A percentile compares a stretch with the other conserved stretches of the same genome.
These are phyloP conservation scores for Sclerurus mexicanus DNA, from an alignment of 2,113 vertebrate species.

Conservation along the genomic window DNA sequence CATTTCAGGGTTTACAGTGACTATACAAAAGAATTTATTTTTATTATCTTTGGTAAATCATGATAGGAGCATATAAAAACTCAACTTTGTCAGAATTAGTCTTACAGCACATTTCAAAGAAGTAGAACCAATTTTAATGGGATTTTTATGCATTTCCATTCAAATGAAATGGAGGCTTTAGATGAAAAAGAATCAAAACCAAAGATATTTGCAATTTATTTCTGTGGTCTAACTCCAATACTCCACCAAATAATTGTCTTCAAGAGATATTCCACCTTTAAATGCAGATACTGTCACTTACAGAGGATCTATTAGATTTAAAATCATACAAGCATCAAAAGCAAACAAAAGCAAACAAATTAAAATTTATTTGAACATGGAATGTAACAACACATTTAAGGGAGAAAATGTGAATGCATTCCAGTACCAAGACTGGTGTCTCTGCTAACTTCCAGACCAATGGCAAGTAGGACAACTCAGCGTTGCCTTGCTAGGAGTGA, in stretches of 20 bases:
- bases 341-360: not conserved
- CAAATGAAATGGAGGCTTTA: not conserved
- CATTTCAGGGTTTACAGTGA: conserved; percentile 14
- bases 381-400: not conserved
- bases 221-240: not conserved
- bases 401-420: not conserved
- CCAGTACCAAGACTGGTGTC: not conserved
- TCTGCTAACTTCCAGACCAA: not conserved
- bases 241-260: not conserved
- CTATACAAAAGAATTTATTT: conserved; percentile 27
- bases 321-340: not conserved
- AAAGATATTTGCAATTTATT: not conserved
- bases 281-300: not conserved
- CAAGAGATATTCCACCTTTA: not conserved
- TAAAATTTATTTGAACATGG: not conserved
- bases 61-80: not conserved
- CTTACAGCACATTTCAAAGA: not conserved
- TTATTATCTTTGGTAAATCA: conserved; percentile 8
- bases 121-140: conserved; percentile 5
- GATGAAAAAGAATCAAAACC: not conserved
- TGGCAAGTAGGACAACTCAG: not conserved
- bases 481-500: not conserved
- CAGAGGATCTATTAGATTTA: not conserved
- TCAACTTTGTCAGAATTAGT: not conserved
- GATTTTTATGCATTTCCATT: conserved; percentile 1